A percentile compares a stretch with the other conserved stretches of the same genome.
Conservation (phyloP, 2,797 vertebrate species). For the Eurystomus glaucurus region DNA sequence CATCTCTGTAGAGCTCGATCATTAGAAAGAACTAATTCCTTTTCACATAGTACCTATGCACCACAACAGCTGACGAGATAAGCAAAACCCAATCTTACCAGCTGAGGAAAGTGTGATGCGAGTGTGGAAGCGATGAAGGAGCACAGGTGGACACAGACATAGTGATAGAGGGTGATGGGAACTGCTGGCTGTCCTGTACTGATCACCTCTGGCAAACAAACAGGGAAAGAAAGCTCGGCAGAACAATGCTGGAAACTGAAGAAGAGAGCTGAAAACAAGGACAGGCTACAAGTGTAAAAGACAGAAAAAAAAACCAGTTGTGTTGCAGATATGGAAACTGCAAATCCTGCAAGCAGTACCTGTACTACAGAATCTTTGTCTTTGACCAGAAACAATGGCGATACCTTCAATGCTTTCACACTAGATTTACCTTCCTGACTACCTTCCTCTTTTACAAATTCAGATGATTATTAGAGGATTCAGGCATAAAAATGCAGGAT, state of each 20-base stretch:
- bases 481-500: neutral
- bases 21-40: neutral
- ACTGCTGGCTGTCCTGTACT: conserved; percentile 84
- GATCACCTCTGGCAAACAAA: conserved; percentile 86
- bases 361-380: neutral
- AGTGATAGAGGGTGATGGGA: conserved; percentile 89
- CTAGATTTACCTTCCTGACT: neutral
- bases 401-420: neutral
- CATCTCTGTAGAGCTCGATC: neutral
- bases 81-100: conserved; percentile 85
- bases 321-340: neutral
- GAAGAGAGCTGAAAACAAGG: conserved; percentile 90
- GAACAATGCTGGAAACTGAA: conserved; percentile 87
- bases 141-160: conserved; percentile 91
- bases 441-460: neutral
- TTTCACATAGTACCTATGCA: neutral
- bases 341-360: neutral
- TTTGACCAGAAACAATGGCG: neutral
- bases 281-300: conserved; percentile 77
- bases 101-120: conserved; percentile 82
- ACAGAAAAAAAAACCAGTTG: neutral
- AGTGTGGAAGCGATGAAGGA: conserved; percentile 88
- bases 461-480: neutral
- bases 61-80: neutral
- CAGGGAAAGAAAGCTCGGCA: conserved; percentile 88